Evolutionary conservation across 2,797 vertebrate genomes (phyloP), one percentile per base, ranked within the genome.

Genomic region (Poecile montanus): DNA sequence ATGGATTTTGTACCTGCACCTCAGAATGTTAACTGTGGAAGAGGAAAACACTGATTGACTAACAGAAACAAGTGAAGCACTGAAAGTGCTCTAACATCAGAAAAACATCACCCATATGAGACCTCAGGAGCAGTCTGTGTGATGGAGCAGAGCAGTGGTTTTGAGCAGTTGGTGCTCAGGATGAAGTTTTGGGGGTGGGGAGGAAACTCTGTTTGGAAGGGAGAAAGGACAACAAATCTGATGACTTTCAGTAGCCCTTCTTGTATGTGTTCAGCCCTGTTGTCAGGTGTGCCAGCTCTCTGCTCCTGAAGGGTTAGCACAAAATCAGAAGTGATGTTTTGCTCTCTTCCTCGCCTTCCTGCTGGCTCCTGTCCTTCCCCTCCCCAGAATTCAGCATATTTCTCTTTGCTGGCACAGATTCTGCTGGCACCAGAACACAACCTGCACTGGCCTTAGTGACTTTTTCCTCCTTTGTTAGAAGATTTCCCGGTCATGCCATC

Each of bases 401-500:
- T 88, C 44, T 85, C 47, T 73, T 84, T 16, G 0, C n/a, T 85
- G 87, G 27, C n/a, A 45, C 13, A 66, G 47, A 30, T 61, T 86
- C 80, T 25, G 0, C 56, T 89, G 61, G 40, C 79, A 83, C 30
- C 12, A 61, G 84, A 72, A 32, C 21, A 38, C 11, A 9, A 10
- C 38, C 21, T 54, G 7, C 3, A 1, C 21, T 73, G 51, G 15
- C 13, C 77, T 32, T 58, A 47, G 48, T 30, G 36, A 11, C 17
- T 22, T 82, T 50, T 72, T 72, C 51, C 29, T 88, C 50, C 32
- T 85, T 66, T 78, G 30, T 75, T 36, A 78, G 57, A 75, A 61
- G 18, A 58, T 40, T 29, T 93, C 26, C 21, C 0, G 0, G 29
- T 68, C 61, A 44, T 30, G 12, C 22, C 3, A 2, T 48, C 44